phyloP scores from a whole-genome alignment of 2,888 invertebrate species.

The Nasonia oneida region DNA sequence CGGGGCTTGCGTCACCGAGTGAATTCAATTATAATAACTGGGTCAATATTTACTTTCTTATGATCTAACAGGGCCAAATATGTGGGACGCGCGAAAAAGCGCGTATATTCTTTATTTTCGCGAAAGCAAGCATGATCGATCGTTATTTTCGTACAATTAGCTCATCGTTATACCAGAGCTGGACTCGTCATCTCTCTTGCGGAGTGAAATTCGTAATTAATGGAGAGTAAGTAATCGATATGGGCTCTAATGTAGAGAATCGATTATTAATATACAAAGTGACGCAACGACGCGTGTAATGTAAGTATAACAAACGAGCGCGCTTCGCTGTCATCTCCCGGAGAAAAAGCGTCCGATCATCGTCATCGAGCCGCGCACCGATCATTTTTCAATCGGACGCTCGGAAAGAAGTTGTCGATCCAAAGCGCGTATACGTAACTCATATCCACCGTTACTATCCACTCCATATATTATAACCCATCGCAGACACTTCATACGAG shows the following conservation, averaged over 20 bases:
- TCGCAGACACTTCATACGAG: background rate
- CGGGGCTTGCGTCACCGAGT: background rate
- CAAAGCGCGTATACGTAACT: background rate
- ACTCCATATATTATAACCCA: background rate
- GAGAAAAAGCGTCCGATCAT: conserved; percentile 36
- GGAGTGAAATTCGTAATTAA: background rate
- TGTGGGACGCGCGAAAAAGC: background rate
- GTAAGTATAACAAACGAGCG: conserved; percentile 11
- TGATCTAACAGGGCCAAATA: background rate
- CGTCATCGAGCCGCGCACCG: background rate
- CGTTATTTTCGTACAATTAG: conserved; percentile 10
- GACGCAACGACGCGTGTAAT: conserved; percentile 1
- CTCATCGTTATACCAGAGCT: background rate
- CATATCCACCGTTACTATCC: conserved; percentile 1
- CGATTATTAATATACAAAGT: conserved; percentile 1
- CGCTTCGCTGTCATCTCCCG: background rate
- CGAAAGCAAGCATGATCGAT: background rate
- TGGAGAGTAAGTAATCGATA: background rate
- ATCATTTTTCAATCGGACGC: conserved; percentile 41
- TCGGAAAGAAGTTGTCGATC: conserved; percentile 30
- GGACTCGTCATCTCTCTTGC: background rate
- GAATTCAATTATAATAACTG: conserved; percentile 10
- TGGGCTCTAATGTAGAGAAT: background rate
- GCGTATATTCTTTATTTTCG: background rate
- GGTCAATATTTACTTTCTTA: conserved; percentile 20